Evolutionary conservation across 2,888 invertebrate species (phyloP).

Genomic region (Drosophila testacea): DNA sequence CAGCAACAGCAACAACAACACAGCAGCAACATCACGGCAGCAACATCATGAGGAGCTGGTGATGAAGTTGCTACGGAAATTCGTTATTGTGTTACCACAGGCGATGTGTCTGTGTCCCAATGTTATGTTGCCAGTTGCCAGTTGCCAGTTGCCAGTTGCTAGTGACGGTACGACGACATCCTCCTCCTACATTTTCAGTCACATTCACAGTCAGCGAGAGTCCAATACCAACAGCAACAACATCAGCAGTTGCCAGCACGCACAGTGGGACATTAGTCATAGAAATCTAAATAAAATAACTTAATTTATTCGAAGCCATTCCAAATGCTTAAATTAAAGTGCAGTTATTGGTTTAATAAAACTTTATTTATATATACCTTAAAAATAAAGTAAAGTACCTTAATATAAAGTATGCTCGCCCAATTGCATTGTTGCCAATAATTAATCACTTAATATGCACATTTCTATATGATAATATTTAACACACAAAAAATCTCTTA

Average conservation of each 20-base stretch:
- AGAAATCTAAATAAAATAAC: neutral
- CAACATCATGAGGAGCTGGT: slow-evolving; percentile 43
- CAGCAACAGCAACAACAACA: slow-evolving; percentile 30
- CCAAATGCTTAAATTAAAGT: no score
- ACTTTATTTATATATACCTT: no score
- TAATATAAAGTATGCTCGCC: no score
- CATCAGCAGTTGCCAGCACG: slow-evolving; percentile 10
- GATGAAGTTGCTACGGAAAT: slow-evolving; percentile 82
- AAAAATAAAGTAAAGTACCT: no score
- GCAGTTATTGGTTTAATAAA: no score
- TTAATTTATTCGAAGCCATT: neutral
- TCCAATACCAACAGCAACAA: slow-evolving; percentile 56
- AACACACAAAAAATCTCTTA: no score
- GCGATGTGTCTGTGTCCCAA: slow-evolving; percentile 80
- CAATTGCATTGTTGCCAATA: no score
- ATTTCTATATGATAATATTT: neutral
- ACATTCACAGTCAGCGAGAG: slow-evolving; percentile 51
- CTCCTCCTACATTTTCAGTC: slow-evolving; percentile 36
- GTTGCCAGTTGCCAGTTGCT: slow-evolving; percentile 14
- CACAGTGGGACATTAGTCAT: slow-evolving; percentile 26
- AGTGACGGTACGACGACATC: slow-evolving; percentile 38
- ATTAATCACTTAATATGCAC: neutral
- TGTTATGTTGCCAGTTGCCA: slow-evolving; percentile 50
- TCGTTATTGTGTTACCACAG: slow-evolving; percentile 83
- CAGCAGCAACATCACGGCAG: slow-evolving; percentile 35